A percentile compares a stretch with the other conserved stretches of the same genome.
Evolutionary conservation across 2,113 vertebrate genomes (phyloP).

Genomic region (human): DNA sequence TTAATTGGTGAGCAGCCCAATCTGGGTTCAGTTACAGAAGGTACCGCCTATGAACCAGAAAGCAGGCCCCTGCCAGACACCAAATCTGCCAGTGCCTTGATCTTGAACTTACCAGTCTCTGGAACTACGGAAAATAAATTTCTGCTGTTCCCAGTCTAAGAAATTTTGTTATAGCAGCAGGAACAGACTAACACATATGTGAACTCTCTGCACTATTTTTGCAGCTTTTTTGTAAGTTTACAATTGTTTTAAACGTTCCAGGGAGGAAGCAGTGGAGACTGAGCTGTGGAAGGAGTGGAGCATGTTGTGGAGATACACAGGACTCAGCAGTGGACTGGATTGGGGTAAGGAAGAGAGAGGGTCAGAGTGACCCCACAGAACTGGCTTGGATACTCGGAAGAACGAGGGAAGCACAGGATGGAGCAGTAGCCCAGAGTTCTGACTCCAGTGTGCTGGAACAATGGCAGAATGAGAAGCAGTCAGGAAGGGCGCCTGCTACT

Average conservation of each 20-base stretch:
- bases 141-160: neutral
- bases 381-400: neutral
- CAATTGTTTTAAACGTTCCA: neutral
- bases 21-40: neutral
- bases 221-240: neutral
- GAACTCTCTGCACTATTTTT: neutral
- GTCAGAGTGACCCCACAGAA: neutral
- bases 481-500: neutral
- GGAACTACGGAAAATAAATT: neutral
- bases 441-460: neutral
- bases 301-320: neutral
- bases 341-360: neutral
- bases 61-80: neutral
- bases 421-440: neutral
- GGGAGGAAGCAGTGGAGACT: neutral
- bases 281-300: neutral
- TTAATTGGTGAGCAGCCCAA: too few species aligned
- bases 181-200: neutral
- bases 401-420: neutral
- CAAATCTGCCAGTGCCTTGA: neutral
- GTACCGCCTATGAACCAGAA: neutral
- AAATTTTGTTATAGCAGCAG: neutral
- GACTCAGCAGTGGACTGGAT: neutral
- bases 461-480: too few species aligned
- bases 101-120: neutral